These are phyloP conservation scores for Acropternis orthonyx DNA, from an alignment of 2,797 vertebrate genomes.

Conservation along the genomic window DNA sequence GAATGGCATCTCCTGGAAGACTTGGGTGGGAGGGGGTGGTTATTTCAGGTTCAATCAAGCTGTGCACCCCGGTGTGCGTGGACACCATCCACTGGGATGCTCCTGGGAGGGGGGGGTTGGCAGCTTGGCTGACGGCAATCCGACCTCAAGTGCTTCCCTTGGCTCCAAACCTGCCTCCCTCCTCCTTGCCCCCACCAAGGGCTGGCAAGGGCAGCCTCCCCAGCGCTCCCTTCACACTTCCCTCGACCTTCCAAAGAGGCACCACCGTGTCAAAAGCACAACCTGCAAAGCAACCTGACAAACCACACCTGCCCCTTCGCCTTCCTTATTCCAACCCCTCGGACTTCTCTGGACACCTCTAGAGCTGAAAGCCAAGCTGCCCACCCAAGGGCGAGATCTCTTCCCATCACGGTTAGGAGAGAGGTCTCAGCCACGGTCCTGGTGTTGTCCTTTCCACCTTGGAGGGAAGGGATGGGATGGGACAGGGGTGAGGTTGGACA, in stretches of 20 bases:
- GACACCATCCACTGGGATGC: background rate
- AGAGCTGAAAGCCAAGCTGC: conserved; percentile 41
- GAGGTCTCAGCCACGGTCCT: background rate
- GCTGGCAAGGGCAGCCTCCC: background rate
- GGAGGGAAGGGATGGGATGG: background rate
- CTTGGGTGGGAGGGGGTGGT: rapidly evolving
- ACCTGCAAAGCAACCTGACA: conserved; percentile 38
- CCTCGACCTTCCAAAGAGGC: conserved; percentile 33
- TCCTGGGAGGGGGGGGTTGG: background rate
- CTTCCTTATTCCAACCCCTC: background rate
- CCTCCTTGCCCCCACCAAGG: background rate
- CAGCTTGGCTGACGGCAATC: conserved; percentile 30
- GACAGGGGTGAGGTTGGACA: background rate
- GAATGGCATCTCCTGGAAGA: background rate
- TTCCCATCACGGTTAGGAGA: background rate
- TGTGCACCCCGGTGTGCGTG: rapidly evolving
- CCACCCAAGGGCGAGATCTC: background rate
- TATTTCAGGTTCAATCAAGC: background rate
- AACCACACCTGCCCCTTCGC: conserved; percentile 6
- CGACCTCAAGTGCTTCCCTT: conserved; percentile 8
- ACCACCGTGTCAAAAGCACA: background rate
- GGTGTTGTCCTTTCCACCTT: background rate
- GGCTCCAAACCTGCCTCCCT: conserved; percentile 12
- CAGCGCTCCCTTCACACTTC: conserved; percentile 1
- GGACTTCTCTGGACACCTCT: background rate